These are phyloP conservation scores for Oriolus oriolus DNA, from an alignment of 2,113 vertebrate species.

Conservation along the genomic window DNA sequence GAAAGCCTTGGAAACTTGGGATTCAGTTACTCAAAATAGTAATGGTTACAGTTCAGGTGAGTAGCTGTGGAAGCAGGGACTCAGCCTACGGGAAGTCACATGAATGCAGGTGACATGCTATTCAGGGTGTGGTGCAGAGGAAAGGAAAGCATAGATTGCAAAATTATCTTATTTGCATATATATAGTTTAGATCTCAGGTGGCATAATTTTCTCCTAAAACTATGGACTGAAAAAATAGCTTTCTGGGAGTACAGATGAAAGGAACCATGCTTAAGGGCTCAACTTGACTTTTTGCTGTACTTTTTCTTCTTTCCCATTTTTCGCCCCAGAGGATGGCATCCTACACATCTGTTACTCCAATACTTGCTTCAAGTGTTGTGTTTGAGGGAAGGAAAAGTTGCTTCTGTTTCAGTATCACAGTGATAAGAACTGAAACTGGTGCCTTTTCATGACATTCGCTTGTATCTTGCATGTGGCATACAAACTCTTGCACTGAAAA, in stretches of 20 bases:
- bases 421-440: neutral
- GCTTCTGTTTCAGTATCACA: neutral
- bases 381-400: neutral
- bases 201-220: neutral
- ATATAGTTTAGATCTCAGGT: neutral
- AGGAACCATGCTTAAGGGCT: neutral
- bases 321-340: fast-evolving
- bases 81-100: neutral
- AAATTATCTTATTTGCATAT: neutral
- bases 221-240: neutral
- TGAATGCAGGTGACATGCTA: neutral
- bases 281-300: neutral
- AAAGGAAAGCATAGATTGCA: neutral
- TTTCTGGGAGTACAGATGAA: neutral
- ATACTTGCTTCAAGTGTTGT: neutral
- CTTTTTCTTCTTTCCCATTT: neutral
- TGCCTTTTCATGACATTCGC: neutral
- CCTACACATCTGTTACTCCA: neutral
- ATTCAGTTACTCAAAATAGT: conserved; percentile 90
- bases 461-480: neutral
- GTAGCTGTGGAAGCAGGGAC: neutral
- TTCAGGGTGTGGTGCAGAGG: neutral
- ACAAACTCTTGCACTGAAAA: neutral
- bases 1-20: conserved; percentile 92
- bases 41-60: conserved; percentile 89